These are phyloP conservation scores for Ridgeia piscesae DNA, from an alignment of 1,140 invertebrate genomes.

Conservation along the genomic window DNA sequence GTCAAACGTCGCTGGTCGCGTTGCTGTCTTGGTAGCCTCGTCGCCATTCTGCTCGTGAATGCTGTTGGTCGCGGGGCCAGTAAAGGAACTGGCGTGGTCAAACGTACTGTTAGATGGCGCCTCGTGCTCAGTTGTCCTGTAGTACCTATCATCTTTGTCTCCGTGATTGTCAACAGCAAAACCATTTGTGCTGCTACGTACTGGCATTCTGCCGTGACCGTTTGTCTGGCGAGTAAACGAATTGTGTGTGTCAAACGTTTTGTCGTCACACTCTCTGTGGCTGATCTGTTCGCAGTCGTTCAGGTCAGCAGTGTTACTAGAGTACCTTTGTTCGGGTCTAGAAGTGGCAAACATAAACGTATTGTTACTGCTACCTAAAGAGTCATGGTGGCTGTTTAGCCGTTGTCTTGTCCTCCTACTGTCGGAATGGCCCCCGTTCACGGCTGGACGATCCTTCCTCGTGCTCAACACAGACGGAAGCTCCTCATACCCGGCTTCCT, in stretches of 20 bases:
- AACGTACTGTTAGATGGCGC: not conserved
- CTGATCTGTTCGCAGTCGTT: not conserved
- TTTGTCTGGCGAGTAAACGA: not conserved
- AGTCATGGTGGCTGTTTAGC: not conserved
- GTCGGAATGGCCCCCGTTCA: not conserved
- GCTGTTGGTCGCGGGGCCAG: not conserved
- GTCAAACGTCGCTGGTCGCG: not conserved
- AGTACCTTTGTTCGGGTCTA: not conserved
- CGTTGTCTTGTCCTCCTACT: not conserved
- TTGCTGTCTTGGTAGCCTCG: not conserved
- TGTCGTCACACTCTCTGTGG: not conserved
- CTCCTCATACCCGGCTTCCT: slow-evolving; percentile 18
- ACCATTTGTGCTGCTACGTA: not conserved
- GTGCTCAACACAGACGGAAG: not conserved
- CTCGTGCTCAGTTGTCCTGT: not conserved
- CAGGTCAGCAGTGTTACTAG: not conserved
- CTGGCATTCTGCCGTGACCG: not conserved
- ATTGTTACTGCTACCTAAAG: not conserved
- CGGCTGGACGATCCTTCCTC: not conserved
- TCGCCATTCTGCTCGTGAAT: not conserved
- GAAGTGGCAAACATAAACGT: not conserved
- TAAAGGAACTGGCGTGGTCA: not conserved
- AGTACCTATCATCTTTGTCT: not conserved
- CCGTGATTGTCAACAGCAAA: not conserved
- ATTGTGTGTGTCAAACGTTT: not conserved